These are phyloP conservation scores for Upupa epops DNA, from an alignment of 2,113 vertebrate species.

Conservation along the genomic window DNA sequence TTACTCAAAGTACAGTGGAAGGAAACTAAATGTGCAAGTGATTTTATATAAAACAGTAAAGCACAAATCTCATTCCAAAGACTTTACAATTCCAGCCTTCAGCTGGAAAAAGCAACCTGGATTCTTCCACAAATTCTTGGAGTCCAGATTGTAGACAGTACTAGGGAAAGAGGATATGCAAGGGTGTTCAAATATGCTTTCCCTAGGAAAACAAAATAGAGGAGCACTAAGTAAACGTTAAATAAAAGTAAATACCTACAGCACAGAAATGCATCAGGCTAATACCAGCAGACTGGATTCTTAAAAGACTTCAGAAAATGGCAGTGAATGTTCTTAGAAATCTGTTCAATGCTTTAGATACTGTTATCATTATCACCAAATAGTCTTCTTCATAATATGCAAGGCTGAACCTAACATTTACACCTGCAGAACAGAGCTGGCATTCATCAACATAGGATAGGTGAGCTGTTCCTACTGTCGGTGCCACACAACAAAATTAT, in stretches of 20 bases:
- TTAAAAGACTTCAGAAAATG: not conserved
- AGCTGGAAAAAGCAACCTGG: not conserved
- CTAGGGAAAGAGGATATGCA: not conserved
- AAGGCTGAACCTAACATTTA: not conserved
- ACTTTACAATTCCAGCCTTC: not conserved
- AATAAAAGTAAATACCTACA: slow-evolving; percentile 38
- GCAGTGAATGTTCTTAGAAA: not conserved
- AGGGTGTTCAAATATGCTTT: slow-evolving; percentile 25
- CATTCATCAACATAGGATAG: not conserved
- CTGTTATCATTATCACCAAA: not conserved
- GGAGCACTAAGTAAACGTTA: slow-evolving; percentile 53
- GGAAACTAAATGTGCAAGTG: not conserved
- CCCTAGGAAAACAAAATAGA: slow-evolving; percentile 31
- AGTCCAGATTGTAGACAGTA: not conserved
- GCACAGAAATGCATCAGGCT: slow-evolving; percentile 2
- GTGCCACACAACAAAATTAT: not conserved
- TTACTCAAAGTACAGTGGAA: not conserved
- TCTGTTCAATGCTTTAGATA: not conserved
- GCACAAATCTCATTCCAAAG: not conserved
- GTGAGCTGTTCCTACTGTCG: not conserved
- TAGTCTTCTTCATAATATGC: not conserved
- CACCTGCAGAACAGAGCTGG: not conserved
- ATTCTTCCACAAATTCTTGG: not conserved
- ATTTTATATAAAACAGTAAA: not conserved
- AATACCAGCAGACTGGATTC: not conserved